phyloP scores from a whole-genome alignment of 2,797 vertebrate species.

The Anniella stebbinsi region DNA sequence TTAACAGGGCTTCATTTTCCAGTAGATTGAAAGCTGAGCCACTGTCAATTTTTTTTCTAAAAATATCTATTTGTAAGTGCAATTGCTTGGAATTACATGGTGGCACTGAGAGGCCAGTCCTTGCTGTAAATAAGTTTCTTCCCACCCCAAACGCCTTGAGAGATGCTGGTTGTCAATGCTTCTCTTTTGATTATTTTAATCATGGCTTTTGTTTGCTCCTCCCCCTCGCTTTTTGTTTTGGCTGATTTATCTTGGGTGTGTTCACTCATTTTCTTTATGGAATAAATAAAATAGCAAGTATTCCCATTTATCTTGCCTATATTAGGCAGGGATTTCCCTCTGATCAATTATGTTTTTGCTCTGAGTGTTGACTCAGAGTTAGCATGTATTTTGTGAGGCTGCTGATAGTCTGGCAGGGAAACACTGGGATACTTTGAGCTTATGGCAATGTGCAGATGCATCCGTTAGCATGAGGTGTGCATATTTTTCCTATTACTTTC shows the following conservation, averaged over 20 bases:
- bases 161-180: slow-evolving; percentile 37
- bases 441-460: background rate
- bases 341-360: slow-evolving; percentile 31
- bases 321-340: slow-evolving; percentile 30
- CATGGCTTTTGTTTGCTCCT: background rate
- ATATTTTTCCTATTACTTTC: background rate
- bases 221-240: background rate
- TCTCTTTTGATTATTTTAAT: slow-evolving; percentile 37
- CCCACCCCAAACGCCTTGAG: slow-evolving; percentile 51
- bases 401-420: background rate
- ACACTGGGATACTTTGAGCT: background rate
- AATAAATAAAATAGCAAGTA: background rate
- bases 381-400: background rate
- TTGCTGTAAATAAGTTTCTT: slow-evolving; percentile 80
- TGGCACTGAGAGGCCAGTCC: slow-evolving; percentile 74
- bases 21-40: slow-evolving; percentile 80
- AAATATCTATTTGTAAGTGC: slow-evolving; percentile 80
- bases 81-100: slow-evolving; percentile 83
- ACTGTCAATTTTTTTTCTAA: slow-evolving; percentile 74
- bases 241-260: slow-evolving; percentile 47
- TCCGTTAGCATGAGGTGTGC: background rate
- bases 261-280: slow-evolving; percentile 36
- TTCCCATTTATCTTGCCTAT: slow-evolving; percentile 26
- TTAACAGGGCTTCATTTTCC: slow-evolving; percentile 80
- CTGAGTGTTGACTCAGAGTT: slow-evolving; percentile 31